Base-by-base conservation (phyloP, 2,888 invertebrate species). In the Apomyelois bistriatella region DNA sequence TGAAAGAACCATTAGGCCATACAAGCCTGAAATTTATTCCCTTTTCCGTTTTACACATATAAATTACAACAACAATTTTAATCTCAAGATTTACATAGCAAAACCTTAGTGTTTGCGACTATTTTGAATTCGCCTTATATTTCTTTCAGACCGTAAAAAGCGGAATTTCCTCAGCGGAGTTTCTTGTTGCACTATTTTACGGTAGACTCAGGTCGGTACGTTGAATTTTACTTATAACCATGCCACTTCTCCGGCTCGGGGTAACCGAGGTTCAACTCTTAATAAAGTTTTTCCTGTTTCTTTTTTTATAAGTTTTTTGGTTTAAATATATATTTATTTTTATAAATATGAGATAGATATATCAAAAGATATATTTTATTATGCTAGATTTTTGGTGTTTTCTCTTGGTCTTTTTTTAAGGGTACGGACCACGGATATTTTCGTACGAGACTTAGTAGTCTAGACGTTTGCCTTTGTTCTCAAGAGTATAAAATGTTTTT, bases 141-240 rank as follows among this genome's bases (percentile, higher is more conserved):
- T 48, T 48, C 48, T 38, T 38, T 17, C 10, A 37, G 38, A 22
- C 22, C 28, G 22, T 48, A 48, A 38, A 48, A 48, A 48, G 17
- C 22, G 48, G 48, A 22, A 37, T 48, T 38, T 22, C 37, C 37
- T 47, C 12, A 22, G 13, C 17, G 46, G 15, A 48, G 36, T 28
- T 48, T 38, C 48, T 49, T 49, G 28, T 28, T 28, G 13, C 30
- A 40, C 38, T 49, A 49, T 49, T 48, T 48, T 13, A 38, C 22
- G 36, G 13, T 28, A 36, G 22, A 37, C 17, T 48, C 36, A 17
- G 13, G 46, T 47, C n/a, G 48, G 8, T 17, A 37, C 35, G 47
- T 43, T 53, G 53, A 53, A 55, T 56, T 57, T 53, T 56, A 51
- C 57, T 56, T 53, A 56, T 55, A 59, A 56, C 49, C 48, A 48